Percentiles rank a stretch among this genome's conserved stretches.
Evolutionary conservation across 2,888 invertebrate genomes (phyloP).

Genomic region (Drosophila fulvimacula): DNA sequence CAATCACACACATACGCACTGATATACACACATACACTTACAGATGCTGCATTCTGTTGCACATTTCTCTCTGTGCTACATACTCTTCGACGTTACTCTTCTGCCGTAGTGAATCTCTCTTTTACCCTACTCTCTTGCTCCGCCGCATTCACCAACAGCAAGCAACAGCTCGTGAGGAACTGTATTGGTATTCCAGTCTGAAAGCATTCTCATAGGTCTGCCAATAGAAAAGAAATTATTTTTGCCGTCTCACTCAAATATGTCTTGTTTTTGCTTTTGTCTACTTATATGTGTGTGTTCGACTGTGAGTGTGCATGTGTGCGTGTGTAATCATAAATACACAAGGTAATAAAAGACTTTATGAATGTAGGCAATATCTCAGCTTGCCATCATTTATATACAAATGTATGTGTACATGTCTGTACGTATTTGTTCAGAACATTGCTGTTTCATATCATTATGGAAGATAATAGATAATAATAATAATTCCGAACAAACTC

Average conservation of each 20-base stretch:
- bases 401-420: neutral
- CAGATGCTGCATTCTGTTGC: neutral
- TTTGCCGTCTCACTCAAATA: slow-evolving; percentile 45
- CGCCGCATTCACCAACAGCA: slow-evolving; percentile 9
- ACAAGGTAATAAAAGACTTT: slow-evolving; percentile 6
- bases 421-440: neutral
- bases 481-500: neutral
- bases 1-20: neutral
- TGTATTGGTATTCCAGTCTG: slow-evolving; percentile 10
- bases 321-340: neutral
- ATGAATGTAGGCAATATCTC: slow-evolving; percentile 2
- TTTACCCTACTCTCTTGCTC: slow-evolving; percentile 6
- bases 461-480: neutral
- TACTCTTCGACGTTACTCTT: slow-evolving; percentile 2
- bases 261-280: slow-evolving; percentile 14
- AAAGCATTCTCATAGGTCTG: slow-evolving; percentile 38
- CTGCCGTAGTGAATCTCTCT: neutral
- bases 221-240: slow-evolving; percentile 39
- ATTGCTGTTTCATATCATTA: neutral
- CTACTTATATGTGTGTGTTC: neutral
- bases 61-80: neutral
- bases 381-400: neutral
- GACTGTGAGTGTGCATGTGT: neutral
- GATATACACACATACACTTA: neutral
- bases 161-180: slow-evolving; percentile 13